phyloP scores from a whole-genome alignment of 2,888 invertebrate genomes.

The Halocaridina rubra region DNA sequence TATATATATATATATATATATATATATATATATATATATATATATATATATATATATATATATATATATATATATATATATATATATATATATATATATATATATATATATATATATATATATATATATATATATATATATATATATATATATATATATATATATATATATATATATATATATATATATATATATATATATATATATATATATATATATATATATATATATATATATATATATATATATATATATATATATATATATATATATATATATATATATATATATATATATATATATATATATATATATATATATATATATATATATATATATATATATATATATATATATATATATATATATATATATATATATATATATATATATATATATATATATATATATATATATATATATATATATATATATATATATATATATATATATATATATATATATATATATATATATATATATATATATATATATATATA shows the following conservation, averaged over 20 bases:
- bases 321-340: background rate
- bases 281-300: background rate
- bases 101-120: background rate
- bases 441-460: background rate
- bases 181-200: slow-evolving; percentile 10
- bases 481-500: background rate
- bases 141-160: background rate
- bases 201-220: slow-evolving; percentile 11
- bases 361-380: slow-evolving; percentile 5
- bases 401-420: background rate
- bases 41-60: background rate
- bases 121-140: background rate
- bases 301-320: background rate
- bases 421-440: background rate
- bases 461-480: background rate
- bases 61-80: background rate
- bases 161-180: background rate
- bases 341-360: slow-evolving; percentile 8
- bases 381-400: background rate
- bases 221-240: background rate
- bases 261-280: background rate
- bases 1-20: background rate
- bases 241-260: background rate
- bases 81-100: background rate
- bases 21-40: background rate